Percentiles rank a stretch among this genome's conserved stretches.
Evolutionary conservation across 2,797 vertebrate genomes (phyloP).

Genomic region (Nothura maculosa): DNA sequence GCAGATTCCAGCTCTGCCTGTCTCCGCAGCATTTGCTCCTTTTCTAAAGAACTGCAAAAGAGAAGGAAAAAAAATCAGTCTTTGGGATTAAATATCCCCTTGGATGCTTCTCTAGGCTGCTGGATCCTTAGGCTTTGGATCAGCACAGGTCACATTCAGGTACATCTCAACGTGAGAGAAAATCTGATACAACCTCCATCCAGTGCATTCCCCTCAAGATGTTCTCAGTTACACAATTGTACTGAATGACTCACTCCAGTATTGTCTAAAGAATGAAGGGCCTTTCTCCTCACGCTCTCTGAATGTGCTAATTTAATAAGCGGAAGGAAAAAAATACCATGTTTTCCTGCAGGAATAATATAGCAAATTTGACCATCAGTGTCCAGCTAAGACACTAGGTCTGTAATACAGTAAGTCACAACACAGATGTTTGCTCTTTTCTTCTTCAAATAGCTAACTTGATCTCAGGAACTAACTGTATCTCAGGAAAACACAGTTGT

Average conservation of each 20-base stretch:
- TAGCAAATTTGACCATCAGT: not conserved
- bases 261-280: not conserved
- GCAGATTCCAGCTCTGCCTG: conserved; percentile 94
- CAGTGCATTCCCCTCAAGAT: not conserved
- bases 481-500: not conserved
- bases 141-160: not conserved
- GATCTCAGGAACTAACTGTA: not conserved
- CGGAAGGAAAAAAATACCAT: not conserved
- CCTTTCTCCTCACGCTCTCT: not conserved
- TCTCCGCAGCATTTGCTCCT: conserved; percentile 88
- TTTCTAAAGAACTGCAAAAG: conserved; percentile 85
- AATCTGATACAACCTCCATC: not conserved
- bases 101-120: not conserved
- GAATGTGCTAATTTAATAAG: not conserved
- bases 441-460: not conserved
- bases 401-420: not conserved
- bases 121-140: not conserved
- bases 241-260: not conserved
- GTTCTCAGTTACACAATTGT: not conserved
- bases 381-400: not conserved
- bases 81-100: not conserved
- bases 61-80: not conserved
- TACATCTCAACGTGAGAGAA: not conserved
- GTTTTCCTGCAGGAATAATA: not conserved
- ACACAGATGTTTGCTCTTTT: not conserved